Conservation (phyloP, 2,113 vertebrate species). For the Platysternon megacephalum region DNA sequence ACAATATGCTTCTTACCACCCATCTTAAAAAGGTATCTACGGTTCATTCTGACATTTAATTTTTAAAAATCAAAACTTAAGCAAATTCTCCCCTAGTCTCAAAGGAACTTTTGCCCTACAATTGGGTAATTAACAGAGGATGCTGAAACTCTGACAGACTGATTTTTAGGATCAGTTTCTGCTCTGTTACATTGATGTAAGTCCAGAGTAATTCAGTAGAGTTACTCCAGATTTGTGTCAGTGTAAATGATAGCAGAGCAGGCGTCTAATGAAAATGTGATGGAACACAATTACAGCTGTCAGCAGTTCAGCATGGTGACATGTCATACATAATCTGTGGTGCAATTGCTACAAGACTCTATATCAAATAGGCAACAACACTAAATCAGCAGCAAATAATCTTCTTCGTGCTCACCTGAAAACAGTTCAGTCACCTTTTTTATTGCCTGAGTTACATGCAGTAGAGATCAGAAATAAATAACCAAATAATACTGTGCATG, state of each 20-base stretch:
- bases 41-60: neutral
- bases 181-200: neutral
- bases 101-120: neutral
- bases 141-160: neutral
- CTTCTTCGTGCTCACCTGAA: neutral
- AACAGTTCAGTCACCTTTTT: constrained; percentile 1
- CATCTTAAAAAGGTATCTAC: neutral
- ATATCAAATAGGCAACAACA: constrained; percentile 13
- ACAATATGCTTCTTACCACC: neutral
- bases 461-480: constrained; percentile 5
- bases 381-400: neutral
- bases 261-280: neutral
- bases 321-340: neutral
- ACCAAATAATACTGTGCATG: neutral
- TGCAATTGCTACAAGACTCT: neutral
- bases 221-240: neutral
- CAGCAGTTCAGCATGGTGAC: neutral
- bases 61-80: neutral
- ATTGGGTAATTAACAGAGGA: neutral
- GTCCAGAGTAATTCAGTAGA: neutral
- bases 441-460: neutral
- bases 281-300: neutral
- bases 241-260: neutral
- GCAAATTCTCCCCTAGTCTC: neutral
- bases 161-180: neutral